Evolutionary conservation across 2,113 vertebrate genomes (phyloP).

Genomic region (Melozone crissalis): DNA sequence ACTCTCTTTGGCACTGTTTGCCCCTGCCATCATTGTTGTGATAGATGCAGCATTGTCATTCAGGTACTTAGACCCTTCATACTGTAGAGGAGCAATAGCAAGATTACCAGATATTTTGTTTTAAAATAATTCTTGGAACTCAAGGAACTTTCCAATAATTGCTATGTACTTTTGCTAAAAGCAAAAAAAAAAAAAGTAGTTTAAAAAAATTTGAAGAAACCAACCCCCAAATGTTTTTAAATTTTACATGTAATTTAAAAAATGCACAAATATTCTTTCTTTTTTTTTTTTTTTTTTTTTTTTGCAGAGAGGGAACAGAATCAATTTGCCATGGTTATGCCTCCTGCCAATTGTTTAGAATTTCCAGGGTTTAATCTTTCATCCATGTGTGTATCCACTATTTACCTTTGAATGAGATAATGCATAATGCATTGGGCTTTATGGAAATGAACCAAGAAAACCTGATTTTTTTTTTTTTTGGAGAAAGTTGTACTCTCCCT

Average conservation of each 20-base stretch:
- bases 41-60: neutral
- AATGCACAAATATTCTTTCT: slow-evolving; percentile 67
- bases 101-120: slow-evolving; percentile 4
- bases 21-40: neutral
- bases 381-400: slow-evolving; percentile 72
- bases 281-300: slow-evolving; percentile 72
- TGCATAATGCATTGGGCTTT: slow-evolving; percentile 72
- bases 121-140: neutral
- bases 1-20: neutral
- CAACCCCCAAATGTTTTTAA: neutral
- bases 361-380: slow-evolving; percentile 77
- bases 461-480: neutral
- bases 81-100: neutral
- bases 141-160: neutral
- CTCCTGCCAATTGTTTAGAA: slow-evolving; percentile 78
- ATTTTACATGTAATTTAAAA: slow-evolving; percentile 65
- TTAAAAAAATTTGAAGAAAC: neutral
- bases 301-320: slow-evolving; percentile 71
- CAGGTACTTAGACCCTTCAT: neutral
- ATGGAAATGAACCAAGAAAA: slow-evolving; percentile 71
- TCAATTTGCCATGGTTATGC: slow-evolving; percentile 77
- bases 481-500: neutral
- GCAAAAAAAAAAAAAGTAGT: neutral
- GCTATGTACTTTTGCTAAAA: neutral
- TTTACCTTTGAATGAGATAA: slow-evolving; percentile 76